phyloP scores from a whole-genome alignment of 2,888 invertebrate genomes.

The Thalpophila matura region DNA sequence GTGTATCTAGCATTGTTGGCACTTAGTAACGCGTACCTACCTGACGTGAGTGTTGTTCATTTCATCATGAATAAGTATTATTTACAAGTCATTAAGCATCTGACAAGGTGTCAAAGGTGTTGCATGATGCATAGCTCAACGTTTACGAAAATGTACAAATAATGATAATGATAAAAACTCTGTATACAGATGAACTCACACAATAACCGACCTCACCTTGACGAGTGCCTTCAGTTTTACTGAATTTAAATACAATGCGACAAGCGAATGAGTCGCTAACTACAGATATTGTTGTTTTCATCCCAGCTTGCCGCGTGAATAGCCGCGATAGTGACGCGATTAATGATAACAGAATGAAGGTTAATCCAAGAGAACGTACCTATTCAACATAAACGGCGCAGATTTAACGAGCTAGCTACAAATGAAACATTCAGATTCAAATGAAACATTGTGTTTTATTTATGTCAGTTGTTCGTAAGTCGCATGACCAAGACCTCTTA shows the following conservation, averaged over 20 bases:
- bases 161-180: slow-evolving; percentile 9
- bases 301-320: slow-evolving; percentile 6
- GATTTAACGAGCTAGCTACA: neutral
- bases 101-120: slow-evolving; percentile 15
- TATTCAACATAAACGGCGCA: neutral
- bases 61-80: neutral
- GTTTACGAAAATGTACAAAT: slow-evolving; percentile 8
- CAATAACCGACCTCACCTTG: slow-evolving; percentile 40
- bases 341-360: slow-evolving; percentile 19
- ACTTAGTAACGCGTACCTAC: neutral
- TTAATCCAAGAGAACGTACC: slow-evolving; percentile 1
- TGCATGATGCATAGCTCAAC: slow-evolving; percentile 8
- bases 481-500: too few species aligned
- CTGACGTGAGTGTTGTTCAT: slow-evolving; percentile 9
- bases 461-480: neutral
- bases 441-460: neutral
- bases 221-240: slow-evolving; percentile 37
- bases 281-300: slow-evolving; percentile 13
- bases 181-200: slow-evolving; percentile 9
- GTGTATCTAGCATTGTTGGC: neutral
- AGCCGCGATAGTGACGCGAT: neutral
- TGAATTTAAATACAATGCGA: slow-evolving; percentile 40
- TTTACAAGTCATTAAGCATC: neutral
- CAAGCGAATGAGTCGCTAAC: slow-evolving; percentile 26
- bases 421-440: neutral